phyloP scores from a whole-genome alignment of 2,888 invertebrate genomes.

The Amblyteles armatorius region DNA sequence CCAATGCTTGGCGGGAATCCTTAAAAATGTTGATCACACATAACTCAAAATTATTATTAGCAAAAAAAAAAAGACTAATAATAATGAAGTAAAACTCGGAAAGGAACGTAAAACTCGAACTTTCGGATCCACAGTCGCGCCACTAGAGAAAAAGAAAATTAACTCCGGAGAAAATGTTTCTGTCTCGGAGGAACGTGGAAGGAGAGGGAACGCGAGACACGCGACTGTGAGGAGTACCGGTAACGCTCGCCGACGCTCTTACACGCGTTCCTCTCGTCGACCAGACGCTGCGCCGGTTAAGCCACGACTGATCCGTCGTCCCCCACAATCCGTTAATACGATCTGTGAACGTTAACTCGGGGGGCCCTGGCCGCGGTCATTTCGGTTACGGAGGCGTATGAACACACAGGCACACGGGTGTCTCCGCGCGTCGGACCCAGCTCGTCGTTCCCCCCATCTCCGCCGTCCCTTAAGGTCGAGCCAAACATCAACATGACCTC shows the following conservation, averaged over 20 bases:
- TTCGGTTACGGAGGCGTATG: constrained; percentile 45
- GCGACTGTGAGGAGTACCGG: constrained; percentile 47
- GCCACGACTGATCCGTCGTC: constrained; percentile 69
- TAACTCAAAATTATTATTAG: constrained; percentile 10
- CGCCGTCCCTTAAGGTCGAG: too few relatives aligned
- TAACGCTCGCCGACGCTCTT: constrained; percentile 27
- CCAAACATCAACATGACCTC: too few relatives aligned
- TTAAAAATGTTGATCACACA: constrained; percentile 23
- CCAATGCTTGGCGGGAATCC: constrained; percentile 34
- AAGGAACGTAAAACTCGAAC: too few relatives aligned
- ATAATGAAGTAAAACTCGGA: not conserved
- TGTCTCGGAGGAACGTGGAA: constrained; percentile 22
- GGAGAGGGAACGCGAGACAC: constrained; percentile 42
- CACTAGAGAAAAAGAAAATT: not conserved
- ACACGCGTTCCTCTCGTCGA: constrained; percentile 48
- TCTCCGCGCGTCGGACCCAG: not conserved
- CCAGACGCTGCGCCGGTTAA: constrained; percentile 69
- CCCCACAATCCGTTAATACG: constrained; percentile 71
- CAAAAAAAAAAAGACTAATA: not conserved
- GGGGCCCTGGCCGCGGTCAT: constrained; percentile 51
- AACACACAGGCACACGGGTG: not conserved
- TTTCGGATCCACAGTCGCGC: constrained; percentile 4
- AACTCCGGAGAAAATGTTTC: not conserved
- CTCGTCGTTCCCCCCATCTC: too few relatives aligned
- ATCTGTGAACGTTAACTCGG: constrained; percentile 70